A percentile compares a stretch with the other conserved stretches of the same genome.
phyloP scores from a whole-genome alignment of 2,113 vertebrate species.

The Camelus dromedarius region DNA sequence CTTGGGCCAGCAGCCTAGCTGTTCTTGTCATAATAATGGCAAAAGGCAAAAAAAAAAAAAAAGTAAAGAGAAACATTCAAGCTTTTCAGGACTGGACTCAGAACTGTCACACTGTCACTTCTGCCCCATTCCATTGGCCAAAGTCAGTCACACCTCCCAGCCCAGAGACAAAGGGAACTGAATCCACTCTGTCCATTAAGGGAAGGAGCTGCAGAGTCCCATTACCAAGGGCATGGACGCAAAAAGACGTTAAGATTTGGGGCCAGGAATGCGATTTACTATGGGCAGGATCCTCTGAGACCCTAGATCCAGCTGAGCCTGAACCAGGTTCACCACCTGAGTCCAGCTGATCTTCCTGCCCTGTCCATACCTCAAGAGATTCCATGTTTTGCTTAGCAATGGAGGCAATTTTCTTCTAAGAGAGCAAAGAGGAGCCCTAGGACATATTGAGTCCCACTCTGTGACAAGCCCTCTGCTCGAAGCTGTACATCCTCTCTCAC shows the following conservation, averaged over 20 bases:
- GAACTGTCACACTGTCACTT: not conserved
- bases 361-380: not conserved
- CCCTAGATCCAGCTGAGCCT: not conserved
- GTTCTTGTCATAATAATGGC: not conserved
- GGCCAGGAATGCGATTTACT: not conserved
- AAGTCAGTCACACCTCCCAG: not conserved
- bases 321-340: not conserved
- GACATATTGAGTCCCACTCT: not conserved
- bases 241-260: not conserved
- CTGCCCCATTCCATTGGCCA: not conserved
- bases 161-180: not conserved
- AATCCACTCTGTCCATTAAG: not conserved
- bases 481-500: not conserved
- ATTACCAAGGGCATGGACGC: rapidly evolving
- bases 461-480: not conserved
- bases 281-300: not conserved
- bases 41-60: not conserved
- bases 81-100: not conserved
- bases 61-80: not conserved
- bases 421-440: not conserved
- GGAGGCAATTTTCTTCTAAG: not conserved
- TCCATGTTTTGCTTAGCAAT: not conserved
- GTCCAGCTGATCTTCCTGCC: not conserved
- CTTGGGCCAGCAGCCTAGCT: too few species aligned
- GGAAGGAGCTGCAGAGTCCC: not conserved